A percentile compares a stretch with the other conserved stretches of the same genome.
phyloP scores from a whole-genome alignment of 2,797 vertebrate genomes.

The Adrianichthys oophorus region DNA sequence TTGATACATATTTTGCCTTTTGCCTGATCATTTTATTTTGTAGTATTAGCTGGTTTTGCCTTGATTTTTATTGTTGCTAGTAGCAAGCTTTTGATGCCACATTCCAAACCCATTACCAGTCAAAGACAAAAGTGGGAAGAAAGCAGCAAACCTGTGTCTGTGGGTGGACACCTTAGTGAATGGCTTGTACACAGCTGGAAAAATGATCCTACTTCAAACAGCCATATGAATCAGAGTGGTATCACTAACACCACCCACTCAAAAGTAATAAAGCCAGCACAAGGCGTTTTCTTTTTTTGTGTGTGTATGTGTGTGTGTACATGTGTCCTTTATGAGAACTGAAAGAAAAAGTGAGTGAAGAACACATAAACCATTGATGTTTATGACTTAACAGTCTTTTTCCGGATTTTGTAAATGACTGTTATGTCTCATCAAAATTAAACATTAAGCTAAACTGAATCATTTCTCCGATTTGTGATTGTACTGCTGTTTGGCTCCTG shows the following conservation, averaged over 20 bases:
- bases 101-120: constrained; percentile 52
- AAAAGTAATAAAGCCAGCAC: constrained; percentile 74
- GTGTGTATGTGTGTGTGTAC: too few relatives aligned
- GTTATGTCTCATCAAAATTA: constrained; percentile 35
- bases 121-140: constrained; percentile 20
- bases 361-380: constrained; percentile 50
- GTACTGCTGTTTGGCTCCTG: constrained; percentile 2
- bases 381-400: constrained; percentile 11
- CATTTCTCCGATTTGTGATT: constrained; percentile 14
- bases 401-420: constrained; percentile 52
- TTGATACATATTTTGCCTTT: constrained; percentile 18
- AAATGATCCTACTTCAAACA: constrained; percentile 80
- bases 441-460: constrained; percentile 32
- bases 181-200: constrained; percentile 71
- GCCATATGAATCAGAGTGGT: constrained; percentile 71
- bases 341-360: constrained; percentile 36
- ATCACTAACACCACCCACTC: constrained; percentile 76
- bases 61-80: constrained; percentile 28
- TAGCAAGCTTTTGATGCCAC: constrained; percentile 47
- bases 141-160: constrained; percentile 45
- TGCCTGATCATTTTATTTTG: constrained; percentile 5
- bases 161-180: constrained; percentile 70
- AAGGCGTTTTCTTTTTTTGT: constrained; percentile 34
- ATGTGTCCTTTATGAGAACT: constrained; percentile 40
- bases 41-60: background rate